Conservation (phyloP, 2,888 invertebrate genomes). For the Epirrhoe alternata region DNA sequence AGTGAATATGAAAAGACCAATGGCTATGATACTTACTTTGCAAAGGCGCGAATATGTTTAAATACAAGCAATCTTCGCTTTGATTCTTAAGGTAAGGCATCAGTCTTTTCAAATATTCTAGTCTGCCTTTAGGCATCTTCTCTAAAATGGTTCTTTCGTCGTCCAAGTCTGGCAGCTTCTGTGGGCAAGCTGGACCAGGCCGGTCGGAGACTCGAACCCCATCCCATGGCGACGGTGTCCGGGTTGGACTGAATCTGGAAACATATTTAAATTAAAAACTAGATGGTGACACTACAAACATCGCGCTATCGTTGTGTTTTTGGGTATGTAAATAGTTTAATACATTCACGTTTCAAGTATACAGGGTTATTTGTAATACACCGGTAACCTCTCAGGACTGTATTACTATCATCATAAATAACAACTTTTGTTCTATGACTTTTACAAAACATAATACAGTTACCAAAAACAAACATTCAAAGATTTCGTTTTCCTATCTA, state of each 20-base stretch:
- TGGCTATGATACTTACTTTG: slow-evolving; percentile 89
- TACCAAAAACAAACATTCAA: too few relatives aligned
- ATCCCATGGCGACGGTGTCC: slow-evolving; percentile 96
- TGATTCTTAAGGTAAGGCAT: slow-evolving; percentile 96
- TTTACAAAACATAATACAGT: too few relatives aligned
- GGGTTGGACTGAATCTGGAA: slow-evolving; percentile 95
- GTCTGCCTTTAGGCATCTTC: slow-evolving; percentile 95
- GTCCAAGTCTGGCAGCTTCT: slow-evolving; percentile 92
- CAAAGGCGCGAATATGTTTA: slow-evolving; percentile 98
- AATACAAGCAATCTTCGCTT: slow-evolving; percentile 98
- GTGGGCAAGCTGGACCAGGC: slow-evolving; percentile 95
- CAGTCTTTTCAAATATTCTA: slow-evolving; percentile 95
- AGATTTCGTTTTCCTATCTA: too few relatives aligned
- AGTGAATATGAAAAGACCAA: background rate
- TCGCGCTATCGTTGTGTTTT: too few relatives aligned
- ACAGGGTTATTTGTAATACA: too few relatives aligned
- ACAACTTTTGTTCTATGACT: too few relatives aligned
- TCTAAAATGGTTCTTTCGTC: slow-evolving; percentile 93
- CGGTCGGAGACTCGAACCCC: slow-evolving; percentile 92
- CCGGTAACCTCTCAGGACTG: too few relatives aligned
- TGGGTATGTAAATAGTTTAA: too few relatives aligned
- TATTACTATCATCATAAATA: too few relatives aligned
- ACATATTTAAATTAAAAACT: background rate
- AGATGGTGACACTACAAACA: background rate
- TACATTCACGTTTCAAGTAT: too few relatives aligned